Evolutionary conservation across 2,797 vertebrate genomes (phyloP), one percentile per base, ranked within the genome.

Genomic region (Galaxias olidus): DNA sequence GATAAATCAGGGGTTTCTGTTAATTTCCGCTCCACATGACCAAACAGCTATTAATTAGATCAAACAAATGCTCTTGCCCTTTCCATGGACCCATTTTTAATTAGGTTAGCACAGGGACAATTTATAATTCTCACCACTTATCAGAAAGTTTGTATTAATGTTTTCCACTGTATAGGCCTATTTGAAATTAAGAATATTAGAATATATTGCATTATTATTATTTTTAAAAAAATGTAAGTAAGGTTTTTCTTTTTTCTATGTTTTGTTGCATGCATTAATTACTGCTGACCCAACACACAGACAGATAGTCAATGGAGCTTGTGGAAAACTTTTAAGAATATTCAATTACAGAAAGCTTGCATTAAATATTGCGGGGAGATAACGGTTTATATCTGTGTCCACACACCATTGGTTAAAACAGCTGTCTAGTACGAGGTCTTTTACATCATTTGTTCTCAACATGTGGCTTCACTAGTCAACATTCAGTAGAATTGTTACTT

Each of bases 71-170:
- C 71, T 77, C 69, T 65, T 61, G 52, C 61, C 71, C 53, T 71
- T 68, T 72, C 63, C 47, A 56, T 61, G 50, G 65, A 65, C 61
- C 68, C 48, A 18, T 61, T 71, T 82, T 78, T 84, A 73, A 83
- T 79, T 80, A 67, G 70, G 65, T 19, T 30, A 30, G 30, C 46
- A 52, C 15, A 69, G 66, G 80, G 30, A 9, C 12, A 42, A 42
- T 43, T 1, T 9, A 14, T 79, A 71, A 71, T 63, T 72, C 71
- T 63, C 61, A 61, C 74, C 63, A 73, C 52, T 72, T 57, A 59
- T 64, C 40, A 58, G 66, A 76, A 63, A 71, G 69, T 71, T 40
- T 50, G 53, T 59, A 82, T 88, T 71, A 78, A 76, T 84, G 79
- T 77, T 14, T 14, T 66, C 65, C 18, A 40, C 60, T 44, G 20